A percentile compares a stretch with the other conserved stretches of the same genome.
These are phyloP conservation scores for Dreissena polymorpha DNA, from an alignment of 1,140 invertebrate species.

Conservation along the genomic window DNA sequence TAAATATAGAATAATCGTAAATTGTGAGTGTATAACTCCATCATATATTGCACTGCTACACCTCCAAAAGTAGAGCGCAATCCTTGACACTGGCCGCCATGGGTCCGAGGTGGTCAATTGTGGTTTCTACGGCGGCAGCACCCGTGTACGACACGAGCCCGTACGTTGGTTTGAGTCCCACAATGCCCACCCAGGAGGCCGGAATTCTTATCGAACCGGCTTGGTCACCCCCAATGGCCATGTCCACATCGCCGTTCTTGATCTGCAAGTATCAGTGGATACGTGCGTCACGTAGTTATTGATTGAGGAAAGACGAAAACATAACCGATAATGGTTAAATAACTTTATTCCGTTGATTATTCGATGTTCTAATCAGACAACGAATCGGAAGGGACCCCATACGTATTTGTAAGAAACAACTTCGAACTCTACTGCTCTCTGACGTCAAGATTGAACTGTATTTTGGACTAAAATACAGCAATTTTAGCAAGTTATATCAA, in stretches of 20 bases:
- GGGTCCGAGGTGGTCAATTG: slow-evolving; percentile 73
- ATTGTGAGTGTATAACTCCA: no score
- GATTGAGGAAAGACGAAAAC: no score
- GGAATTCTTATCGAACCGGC: slow-evolving; percentile 77
- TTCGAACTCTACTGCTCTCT: no score
- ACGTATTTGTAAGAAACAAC: no score
- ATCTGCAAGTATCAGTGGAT: slow-evolving; percentile 55
- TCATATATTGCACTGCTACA: slow-evolving; percentile 10
- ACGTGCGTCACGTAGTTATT: background rate
- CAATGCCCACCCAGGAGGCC: slow-evolving; percentile 71
- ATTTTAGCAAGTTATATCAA: no score
- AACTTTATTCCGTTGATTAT: background rate
- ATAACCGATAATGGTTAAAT: background rate
- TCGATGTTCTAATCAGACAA: no score
- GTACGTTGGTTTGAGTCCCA: slow-evolving; percentile 77
- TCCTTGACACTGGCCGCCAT: slow-evolving; percentile 72
- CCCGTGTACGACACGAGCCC: slow-evolving; percentile 76
- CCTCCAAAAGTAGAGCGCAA: slow-evolving; percentile 73
- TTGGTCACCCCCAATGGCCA: slow-evolving; percentile 74
- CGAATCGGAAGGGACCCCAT: no score
- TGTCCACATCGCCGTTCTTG: slow-evolving; percentile 62
- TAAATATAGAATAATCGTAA: no score
- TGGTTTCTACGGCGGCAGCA: slow-evolving; percentile 58
- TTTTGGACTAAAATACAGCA: no score
- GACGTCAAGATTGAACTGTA: no score